These are phyloP conservation scores for Lagopus muta DNA, from an alignment of 2,113 vertebrate genomes.

Conservation along the genomic window DNA sequence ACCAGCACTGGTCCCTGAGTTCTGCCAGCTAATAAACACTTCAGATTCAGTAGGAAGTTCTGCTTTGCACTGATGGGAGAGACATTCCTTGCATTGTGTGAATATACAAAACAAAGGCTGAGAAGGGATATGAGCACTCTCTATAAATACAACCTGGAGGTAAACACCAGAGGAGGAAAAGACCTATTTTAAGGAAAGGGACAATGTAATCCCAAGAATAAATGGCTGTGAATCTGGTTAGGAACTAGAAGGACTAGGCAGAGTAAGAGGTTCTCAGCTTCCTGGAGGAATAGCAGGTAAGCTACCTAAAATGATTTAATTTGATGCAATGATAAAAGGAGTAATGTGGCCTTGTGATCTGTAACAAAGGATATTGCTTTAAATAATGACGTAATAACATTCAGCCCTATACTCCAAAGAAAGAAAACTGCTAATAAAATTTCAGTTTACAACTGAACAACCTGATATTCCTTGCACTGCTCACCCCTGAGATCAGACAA, in stretches of 20 bases:
- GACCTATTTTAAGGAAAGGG: constrained; percentile 65
- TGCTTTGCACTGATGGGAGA: constrained; percentile 39
- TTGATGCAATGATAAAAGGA: neutral
- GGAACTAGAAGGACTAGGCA: neutral
- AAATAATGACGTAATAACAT: neutral
- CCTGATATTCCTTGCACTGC: neutral
- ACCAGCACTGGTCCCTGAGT: neutral
- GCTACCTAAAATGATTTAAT: neutral
- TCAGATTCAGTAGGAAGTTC: constrained; percentile 44
- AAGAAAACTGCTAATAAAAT: neutral
- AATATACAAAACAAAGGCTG: constrained; percentile 62
- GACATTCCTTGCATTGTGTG: constrained; percentile 60
- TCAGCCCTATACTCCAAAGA: neutral
- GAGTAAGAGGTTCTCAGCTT: neutral
- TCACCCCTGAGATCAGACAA: neutral
- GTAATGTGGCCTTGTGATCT: neutral
- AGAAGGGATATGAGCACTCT: constrained; percentile 66
- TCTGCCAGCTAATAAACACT: neutral
- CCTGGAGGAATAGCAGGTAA: neutral
- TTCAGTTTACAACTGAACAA: neutral
- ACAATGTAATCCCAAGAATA: constrained; percentile 60
- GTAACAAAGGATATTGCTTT: neutral
- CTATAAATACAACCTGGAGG: constrained; percentile 65
- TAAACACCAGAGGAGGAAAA: constrained; percentile 68
- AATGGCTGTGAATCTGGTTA: constrained; percentile 5